Percentiles rank a stretch among this genome's conserved stretches.
These are phyloP conservation scores for Silurus glanis DNA, from an alignment of 2,113 vertebrate genomes.

Conservation along the genomic window DNA sequence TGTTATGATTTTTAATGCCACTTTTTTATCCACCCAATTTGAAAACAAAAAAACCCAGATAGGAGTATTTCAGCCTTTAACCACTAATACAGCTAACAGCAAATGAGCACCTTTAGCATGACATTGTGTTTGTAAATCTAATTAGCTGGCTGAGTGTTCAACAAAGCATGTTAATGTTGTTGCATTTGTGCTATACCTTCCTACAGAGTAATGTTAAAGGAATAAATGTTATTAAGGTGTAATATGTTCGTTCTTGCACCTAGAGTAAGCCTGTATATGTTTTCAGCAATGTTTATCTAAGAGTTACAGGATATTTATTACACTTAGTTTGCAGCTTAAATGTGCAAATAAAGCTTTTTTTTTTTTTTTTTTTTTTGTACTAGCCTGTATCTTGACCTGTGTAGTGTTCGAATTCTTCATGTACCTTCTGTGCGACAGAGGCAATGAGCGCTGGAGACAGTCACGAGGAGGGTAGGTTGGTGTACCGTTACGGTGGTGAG, in stretches of 20 bases:
- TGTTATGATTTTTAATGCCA: no score
- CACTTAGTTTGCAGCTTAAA: background rate
- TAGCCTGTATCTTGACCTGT: background rate
- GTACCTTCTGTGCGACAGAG: constrained; percentile 70
- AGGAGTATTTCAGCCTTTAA: background rate
- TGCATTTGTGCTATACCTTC: background rate
- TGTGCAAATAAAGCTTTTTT: background rate
- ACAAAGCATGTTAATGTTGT: background rate
- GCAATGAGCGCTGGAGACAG: constrained; percentile 95
- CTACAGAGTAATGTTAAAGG: background rate
- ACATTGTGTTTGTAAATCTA: background rate
- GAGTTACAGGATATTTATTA: background rate
- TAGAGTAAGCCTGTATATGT: background rate
- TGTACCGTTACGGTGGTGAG: constrained; percentile 92
- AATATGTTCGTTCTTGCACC: background rate
- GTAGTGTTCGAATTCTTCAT: background rate
- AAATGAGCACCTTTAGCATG: background rate
- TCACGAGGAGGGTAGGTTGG: constrained; percentile 92
- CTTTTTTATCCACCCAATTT: no score
- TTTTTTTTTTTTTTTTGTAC: background rate
- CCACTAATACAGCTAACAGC: background rate
- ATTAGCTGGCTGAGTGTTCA: background rate
- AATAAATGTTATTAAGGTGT: background rate
- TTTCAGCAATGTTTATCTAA: background rate
- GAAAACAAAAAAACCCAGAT: no score